phyloP scores from a whole-genome alignment of 1,140 invertebrate species.

The Caligus rogercresseyi region DNA sequence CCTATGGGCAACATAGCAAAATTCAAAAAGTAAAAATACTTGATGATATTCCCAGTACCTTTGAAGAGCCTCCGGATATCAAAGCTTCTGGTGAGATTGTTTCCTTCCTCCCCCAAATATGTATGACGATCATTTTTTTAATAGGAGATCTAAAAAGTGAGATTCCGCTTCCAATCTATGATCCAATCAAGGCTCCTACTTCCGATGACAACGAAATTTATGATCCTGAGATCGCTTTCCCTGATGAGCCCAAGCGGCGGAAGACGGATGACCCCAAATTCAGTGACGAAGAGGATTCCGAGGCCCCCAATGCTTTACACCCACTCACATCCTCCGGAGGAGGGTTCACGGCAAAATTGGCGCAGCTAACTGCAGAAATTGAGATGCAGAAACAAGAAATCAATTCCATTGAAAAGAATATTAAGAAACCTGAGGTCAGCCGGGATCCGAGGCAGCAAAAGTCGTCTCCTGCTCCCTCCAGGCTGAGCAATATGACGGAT shows the following conservation, averaged over 20 bases:
- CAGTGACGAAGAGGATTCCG: not conserved
- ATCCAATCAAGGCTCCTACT: too few relatives aligned
- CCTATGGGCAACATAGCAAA: too few relatives aligned
- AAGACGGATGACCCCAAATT: not conserved
- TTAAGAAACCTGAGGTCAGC: not conserved
- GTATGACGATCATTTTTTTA: too few relatives aligned
- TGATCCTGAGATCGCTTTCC: conserved; percentile 9
- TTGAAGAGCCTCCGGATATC: too few relatives aligned
- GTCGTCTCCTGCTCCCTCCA: not conserved
- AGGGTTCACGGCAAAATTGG: not conserved
- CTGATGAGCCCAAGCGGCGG: not conserved
- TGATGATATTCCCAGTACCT: too few relatives aligned
- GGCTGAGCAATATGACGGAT: conserved; percentile 4
- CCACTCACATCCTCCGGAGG: not conserved
- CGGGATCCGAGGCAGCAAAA: conserved; percentile 10
- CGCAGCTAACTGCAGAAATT: not conserved
- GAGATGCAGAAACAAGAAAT: conserved; percentile 2
- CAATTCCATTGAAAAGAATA: not conserved
- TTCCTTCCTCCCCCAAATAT: too few relatives aligned
- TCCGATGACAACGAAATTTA: conserved; percentile 4
- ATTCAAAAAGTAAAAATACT: too few relatives aligned
- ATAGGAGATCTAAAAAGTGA: too few relatives aligned
- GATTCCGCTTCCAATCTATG: too few relatives aligned
- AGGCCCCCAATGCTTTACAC: not conserved
- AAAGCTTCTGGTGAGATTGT: too few relatives aligned